Base-by-base conservation (phyloP, 1,140 invertebrate genomes). In the Plodia interpunctella region DNA sequence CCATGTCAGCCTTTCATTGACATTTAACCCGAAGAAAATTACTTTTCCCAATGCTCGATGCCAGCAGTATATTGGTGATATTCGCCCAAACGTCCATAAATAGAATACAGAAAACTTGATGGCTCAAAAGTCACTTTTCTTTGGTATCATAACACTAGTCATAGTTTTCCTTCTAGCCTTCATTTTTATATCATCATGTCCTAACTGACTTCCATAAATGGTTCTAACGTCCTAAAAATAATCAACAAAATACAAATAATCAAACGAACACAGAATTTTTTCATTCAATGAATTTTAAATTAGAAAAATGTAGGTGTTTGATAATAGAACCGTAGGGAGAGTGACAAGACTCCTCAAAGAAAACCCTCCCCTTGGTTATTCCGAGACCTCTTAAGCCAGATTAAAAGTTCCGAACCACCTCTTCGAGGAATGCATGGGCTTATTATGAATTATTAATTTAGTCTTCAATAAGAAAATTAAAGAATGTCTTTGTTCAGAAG, bases 391-490 rank as follows among this genome's bases (percentile, higher is more conserved):
- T 61, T 77, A 73, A 67, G 62, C 67, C 69, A 82, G 74, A 80
- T 80, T 84, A 82, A 83, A 82, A 82, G 73, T 83, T 80, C 66
- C 70, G 53, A 58, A 69, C 64, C 68, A 66, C 57, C 59, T 67
- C 56, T 60, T 68, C 65, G 60, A 69, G 64, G 72, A 82, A 74
- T 72, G 72, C 70, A 76, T 83, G 74, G 74, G 75, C 65, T 78
- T 76, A 78, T 81, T 75, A 81, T 78, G 65, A 76, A 60, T 59
- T 63, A 69, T 67, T 67, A 65, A 72, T 68, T 62, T 55, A 56
- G 38, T 57, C 18, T 30, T 18, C 32, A 55, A 49, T 59, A 57
- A 55, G 49, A 63, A 61, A 64, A 60, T 62, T 54, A 63, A 70
- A 63, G 59, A 66, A 69, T 65, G 63, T 62, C 63, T 70, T 70